Evolutionary conservation across 2,113 vertebrate species (phyloP), one percentile per base, ranked within the genome.

Genomic region (Procavia capensis): DNA sequence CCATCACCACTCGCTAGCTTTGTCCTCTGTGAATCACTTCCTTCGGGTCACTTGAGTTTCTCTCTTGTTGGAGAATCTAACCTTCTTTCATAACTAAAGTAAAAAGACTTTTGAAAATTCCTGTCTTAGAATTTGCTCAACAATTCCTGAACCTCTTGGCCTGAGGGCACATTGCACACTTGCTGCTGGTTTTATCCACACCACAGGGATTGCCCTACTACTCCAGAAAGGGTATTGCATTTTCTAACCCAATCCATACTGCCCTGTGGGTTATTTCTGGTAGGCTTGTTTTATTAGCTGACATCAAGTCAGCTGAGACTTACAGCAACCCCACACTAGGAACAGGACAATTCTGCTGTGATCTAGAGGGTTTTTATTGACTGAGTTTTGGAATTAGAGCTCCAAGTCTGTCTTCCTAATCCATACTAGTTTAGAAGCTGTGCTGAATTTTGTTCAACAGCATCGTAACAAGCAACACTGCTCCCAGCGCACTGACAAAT

Each of bases 1-100:
- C 59, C 59, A 41, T 82, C 88, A 92, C 88, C 47, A 43, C 14
- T 36, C 27, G 95, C 43, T 90, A 43, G 50, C 63, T 90, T 85
- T 57, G 20, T 94, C 45, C 47, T 34, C 85, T 79, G 6, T 68
- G 50, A 95, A 88, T 64, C 41, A 68, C 64, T 92, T 93, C 81
- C 79, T 91, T 75, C 41, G 72, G 74, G 54, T 91, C 83, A 75
- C 74, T 92, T 74, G 47, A 54, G 43, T 70, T 92, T 95, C 80
- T 93, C 85, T 94, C 83, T 54, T 47, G 2, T 34, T 63, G 47
- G 70, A 90, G 92, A 90, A 88, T 78, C 86, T 36, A 72, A 84
- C 16, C 70, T 75, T 81, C 34, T 81, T 61, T 47, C 80, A 89
- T 22, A 78, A 87, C 5, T 17, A 66, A 72, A 72, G 70, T 36